phyloP scores from a whole-genome alignment of 2,888 invertebrate genomes.

The Leistus spinibarbis region DNA sequence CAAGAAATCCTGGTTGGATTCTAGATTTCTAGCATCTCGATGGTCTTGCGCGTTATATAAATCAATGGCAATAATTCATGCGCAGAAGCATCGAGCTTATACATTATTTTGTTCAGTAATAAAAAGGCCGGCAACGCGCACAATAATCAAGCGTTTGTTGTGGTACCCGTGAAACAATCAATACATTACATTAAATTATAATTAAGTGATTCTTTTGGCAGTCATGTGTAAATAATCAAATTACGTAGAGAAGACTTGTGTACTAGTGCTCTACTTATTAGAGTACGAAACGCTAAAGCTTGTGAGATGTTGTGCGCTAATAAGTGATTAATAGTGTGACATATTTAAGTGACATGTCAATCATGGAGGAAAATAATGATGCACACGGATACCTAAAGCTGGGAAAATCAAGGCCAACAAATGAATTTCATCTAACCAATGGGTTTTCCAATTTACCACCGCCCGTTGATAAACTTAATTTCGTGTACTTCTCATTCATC shows the following conservation, averaged over 20 bases:
- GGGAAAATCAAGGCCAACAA: slow-evolving; percentile 48
- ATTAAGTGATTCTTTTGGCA: neutral
- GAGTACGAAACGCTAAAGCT: neutral
- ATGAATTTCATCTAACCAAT: slow-evolving; percentile 54
- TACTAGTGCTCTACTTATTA: slow-evolving; percentile 14
- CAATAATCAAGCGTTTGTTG: neutral
- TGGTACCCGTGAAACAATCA: slow-evolving; percentile 26
- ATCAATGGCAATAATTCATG: slow-evolving; percentile 26
- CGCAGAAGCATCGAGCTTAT: slow-evolving; percentile 8
- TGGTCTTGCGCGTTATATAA: slow-evolving; percentile 26
- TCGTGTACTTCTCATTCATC: slow-evolving; percentile 76
- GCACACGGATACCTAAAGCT: slow-evolving; percentile 54
- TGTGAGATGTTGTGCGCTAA: slow-evolving; percentile 8
- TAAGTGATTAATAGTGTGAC: neutral
- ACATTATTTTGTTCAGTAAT: slow-evolving; percentile 13
- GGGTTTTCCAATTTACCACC: slow-evolving; percentile 67
- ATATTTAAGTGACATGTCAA: slow-evolving; percentile 22
- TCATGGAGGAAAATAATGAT: slow-evolving; percentile 50
- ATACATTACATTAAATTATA: slow-evolving; percentile 8
- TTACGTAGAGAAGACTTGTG: too few relatives aligned
- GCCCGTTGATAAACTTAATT: slow-evolving; percentile 72
- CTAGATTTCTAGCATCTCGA: neutral
- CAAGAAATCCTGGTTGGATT: slow-evolving; percentile 1
- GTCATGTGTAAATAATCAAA: slow-evolving; percentile 29
- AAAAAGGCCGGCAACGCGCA: slow-evolving; percentile 3